Percentiles rank a stretch among this genome's conserved stretches.
These are phyloP conservation scores for Thymelicus acteon DNA, from an alignment of 2,888 invertebrate species.

Conservation along the genomic window DNA sequence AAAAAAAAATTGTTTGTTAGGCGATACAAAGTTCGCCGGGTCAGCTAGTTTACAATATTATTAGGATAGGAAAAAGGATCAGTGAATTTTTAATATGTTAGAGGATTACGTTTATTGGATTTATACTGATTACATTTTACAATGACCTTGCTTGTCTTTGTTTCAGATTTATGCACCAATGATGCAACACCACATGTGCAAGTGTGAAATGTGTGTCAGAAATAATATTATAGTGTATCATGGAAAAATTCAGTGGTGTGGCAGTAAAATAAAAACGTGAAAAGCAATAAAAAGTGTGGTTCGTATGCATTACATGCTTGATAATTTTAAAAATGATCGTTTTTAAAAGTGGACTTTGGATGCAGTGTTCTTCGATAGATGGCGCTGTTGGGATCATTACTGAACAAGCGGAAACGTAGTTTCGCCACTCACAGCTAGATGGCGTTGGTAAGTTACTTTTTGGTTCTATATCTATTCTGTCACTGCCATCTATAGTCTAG, in stretches of 20 bases:
- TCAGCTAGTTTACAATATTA: too few relatives aligned
- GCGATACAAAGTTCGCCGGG: too few relatives aligned
- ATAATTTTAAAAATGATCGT: constrained; percentile 49
- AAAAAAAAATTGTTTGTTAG: too few relatives aligned
- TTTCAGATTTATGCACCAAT: constrained; percentile 70
- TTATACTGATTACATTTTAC: constrained; percentile 1
- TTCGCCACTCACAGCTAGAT: constrained; percentile 66
- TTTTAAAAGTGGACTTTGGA: constrained; percentile 71
- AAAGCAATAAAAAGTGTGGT: constrained; percentile 41
- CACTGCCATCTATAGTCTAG: constrained; percentile 59
- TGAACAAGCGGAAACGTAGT: constrained; percentile 60
- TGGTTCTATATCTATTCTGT: not conserved
- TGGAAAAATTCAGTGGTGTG: constrained; percentile 55
- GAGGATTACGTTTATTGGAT: too few relatives aligned
- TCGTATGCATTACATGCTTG: constrained; percentile 31
- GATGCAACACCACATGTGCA: constrained; percentile 70
- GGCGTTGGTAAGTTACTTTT: constrained; percentile 65
- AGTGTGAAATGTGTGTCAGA: constrained; percentile 65
- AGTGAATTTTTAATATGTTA: too few relatives aligned
- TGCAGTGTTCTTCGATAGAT: constrained; percentile 79
- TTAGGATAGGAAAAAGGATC: too few relatives aligned
- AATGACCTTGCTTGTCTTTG: constrained; percentile 48
- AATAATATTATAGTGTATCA: constrained; percentile 59
- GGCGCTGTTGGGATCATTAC: constrained; percentile 70
- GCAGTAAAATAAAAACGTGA: constrained; percentile 60